Base-by-base conservation (phyloP, 2,797 vertebrate genomes). In the Leptodactylus fallax region DNA sequence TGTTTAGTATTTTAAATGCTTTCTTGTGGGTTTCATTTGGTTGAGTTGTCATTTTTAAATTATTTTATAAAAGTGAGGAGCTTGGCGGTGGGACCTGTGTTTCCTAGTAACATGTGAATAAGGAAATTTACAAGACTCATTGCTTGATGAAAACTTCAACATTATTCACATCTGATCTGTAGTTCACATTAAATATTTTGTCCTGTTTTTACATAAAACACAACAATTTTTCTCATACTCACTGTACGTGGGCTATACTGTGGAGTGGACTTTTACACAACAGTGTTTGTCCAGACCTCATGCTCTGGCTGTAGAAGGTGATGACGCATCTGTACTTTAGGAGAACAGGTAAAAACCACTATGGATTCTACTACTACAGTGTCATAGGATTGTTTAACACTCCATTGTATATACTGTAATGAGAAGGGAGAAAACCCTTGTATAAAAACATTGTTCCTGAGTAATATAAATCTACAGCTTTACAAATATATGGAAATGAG, bases 311-410 rank as follows among this genome's bases (percentile, higher is more conserved):
- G 74, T 23, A 81, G 63, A 65, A 69, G n/a, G 69, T 25, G 60
- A 14, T 13, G 53, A 23, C 47, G 74, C 55, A 55, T 47, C 27
- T 77, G 55, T 65, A 27, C 47, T 61, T 55, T 60, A 56, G 74
- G 17, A 79, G 69, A 71, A 79, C 51, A 83, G 85, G 88, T 86
- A 56, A 83, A 86, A 83, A 87, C 85, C 88, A 89, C 85, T 89
- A 89, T 78, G 74, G 88, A 89, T 79, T 83, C 86, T 86, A 79
- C 67, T 85, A 58, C 36, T 23, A 72, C 47, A 36, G 51, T 88
- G 69, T 82, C 79, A 89, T 82, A 67, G 84, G 84, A 86, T 45
- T 74, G 63, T 45, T 61, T 76, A 56, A 45, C 45, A 47, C 72
- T 55, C 61, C 71, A 36, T 3, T 55, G 63, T 78, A 86, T 81